A percentile compares a stretch with the other conserved stretches of the same genome.
These are phyloP conservation scores for Oreocharis arfaki DNA, from an alignment of 2,113 vertebrate species.

Conservation along the genomic window DNA sequence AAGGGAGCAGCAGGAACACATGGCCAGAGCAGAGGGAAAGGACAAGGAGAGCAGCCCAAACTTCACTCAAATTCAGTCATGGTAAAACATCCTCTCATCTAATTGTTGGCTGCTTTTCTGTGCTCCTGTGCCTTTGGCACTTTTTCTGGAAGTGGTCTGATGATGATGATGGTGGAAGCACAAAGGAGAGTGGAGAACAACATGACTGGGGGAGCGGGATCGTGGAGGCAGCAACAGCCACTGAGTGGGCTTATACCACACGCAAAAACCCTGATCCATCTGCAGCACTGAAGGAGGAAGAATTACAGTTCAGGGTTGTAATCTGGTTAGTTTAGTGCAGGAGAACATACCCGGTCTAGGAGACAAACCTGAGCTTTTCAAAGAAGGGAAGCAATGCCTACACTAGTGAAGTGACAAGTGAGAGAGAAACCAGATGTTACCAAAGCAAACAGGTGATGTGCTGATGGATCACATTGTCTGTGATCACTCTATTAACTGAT, in stretches of 20 bases:
- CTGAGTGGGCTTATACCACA: background rate
- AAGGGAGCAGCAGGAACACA: background rate
- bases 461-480: background rate
- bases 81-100: background rate
- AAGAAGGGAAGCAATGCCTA: background rate
- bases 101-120: background rate
- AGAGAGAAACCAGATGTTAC: background rate
- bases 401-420: background rate
- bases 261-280: background rate
- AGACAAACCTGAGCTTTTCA: background rate
- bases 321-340: background rate
- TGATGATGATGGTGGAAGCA: background rate
- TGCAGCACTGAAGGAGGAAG: background rate
- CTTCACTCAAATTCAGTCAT: background rate
- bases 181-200: background rate
- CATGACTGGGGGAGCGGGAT: background rate
- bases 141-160: background rate
- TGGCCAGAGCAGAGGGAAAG: background rate
- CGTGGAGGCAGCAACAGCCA: background rate
- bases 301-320: background rate
- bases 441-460: background rate
- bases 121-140: background rate
- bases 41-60: background rate
- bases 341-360: background rate
- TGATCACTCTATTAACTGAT: background rate